These are phyloP conservation scores for Manis crassicaudata DNA, from an alignment of 2,797 vertebrate genomes.

Conservation along the genomic window DNA sequence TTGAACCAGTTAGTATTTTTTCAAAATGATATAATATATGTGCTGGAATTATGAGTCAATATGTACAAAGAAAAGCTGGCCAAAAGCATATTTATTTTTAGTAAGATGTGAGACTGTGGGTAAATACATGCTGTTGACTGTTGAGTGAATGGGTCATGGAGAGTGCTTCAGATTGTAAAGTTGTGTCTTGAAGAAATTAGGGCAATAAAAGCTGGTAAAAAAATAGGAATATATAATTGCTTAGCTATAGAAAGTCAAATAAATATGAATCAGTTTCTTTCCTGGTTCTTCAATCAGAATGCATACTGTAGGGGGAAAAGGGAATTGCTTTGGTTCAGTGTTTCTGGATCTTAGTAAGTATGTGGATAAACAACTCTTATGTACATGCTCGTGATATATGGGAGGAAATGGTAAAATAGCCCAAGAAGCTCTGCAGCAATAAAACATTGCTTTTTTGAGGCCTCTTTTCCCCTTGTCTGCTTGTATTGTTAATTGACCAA, in stretches of 20 bases:
- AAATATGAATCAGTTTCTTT: not conserved
- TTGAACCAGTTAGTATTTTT: not conserved
- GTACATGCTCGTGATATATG: not conserved
- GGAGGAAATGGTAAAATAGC: conserved; percentile 2
- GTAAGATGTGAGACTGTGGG: not conserved
- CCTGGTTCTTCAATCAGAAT: not conserved
- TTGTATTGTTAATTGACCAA: conserved; percentile 37
- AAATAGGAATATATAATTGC: not conserved
- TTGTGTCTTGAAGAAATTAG: not conserved
- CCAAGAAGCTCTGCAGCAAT: not conserved
- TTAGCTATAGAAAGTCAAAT: not conserved
- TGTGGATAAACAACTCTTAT: not conserved
- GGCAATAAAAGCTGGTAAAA: not conserved
- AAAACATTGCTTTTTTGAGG: not conserved
- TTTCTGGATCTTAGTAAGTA: not conserved
- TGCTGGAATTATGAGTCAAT: not conserved
- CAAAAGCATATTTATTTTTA: not conserved
- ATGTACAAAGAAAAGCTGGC: not conserved
- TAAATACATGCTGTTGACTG: not conserved
- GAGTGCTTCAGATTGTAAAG: not conserved
- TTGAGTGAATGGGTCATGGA: not conserved
- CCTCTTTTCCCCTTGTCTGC: not conserved
- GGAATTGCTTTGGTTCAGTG: not conserved
- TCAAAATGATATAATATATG: not conserved
- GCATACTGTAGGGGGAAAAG: not conserved